Percentiles rank a stretch among this genome's conserved stretches.
phyloP scores from a whole-genome alignment of 2,113 vertebrate genomes.

The Vulpes vulpes region DNA sequence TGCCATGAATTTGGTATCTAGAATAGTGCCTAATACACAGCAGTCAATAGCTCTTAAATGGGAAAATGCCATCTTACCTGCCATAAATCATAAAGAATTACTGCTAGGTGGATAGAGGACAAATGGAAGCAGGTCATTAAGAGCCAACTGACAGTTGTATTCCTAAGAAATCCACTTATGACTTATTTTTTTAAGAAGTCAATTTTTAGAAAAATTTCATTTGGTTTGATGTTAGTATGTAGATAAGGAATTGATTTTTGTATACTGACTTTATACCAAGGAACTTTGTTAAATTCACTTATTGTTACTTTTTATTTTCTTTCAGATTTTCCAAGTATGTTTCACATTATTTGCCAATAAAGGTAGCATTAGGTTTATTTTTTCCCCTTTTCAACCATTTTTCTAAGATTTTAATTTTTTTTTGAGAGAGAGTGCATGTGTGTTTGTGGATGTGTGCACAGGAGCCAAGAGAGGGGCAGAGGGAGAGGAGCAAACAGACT shows the following conservation, averaged over 20 bases:
- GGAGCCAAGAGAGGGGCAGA: background rate
- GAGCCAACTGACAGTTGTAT: background rate
- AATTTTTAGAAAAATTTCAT: background rate
- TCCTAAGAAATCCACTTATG: conserved; percentile 20
- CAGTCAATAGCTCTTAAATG: background rate
- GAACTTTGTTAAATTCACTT: background rate
- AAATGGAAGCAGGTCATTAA: background rate
- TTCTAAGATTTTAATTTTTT: background rate
- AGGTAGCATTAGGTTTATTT: background rate
- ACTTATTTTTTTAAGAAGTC: background rate
- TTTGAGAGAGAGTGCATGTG: background rate
- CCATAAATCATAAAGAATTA: background rate
- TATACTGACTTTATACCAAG: background rate
- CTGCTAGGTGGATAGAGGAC: background rate
- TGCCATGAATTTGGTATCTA: background rate
- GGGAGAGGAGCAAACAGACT: background rate
- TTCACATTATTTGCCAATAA: conserved; percentile 38
- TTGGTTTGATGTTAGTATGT: conserved; percentile 11
- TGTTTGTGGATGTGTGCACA: too few species aligned
- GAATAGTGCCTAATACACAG: background rate
- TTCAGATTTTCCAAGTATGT: conserved; percentile 14
- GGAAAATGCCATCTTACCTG: background rate
- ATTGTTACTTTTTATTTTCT: conserved; percentile 36
- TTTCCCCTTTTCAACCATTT: background rate
- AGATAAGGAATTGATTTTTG: conserved; percentile 35